These are phyloP conservation scores for Ochropleura leucogaster DNA, from an alignment of 2,888 invertebrate species.

Conservation along the genomic window DNA sequence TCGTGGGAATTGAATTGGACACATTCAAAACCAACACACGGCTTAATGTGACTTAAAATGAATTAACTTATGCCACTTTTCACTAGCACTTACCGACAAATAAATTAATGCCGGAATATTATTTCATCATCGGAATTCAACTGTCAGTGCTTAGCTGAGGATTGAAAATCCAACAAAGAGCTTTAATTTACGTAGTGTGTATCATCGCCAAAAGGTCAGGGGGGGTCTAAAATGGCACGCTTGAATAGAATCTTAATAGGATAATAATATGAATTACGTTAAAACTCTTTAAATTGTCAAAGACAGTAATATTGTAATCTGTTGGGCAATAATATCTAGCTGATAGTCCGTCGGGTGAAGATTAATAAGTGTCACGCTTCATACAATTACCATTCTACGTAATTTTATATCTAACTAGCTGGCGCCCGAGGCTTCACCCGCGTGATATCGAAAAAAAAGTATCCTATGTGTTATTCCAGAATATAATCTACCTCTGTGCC, in stretches of 20 bases:
- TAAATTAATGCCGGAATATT: background rate
- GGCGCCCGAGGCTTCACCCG: too few species aligned
- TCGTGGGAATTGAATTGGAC: conserved; percentile 3
- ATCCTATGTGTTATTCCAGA: too few species aligned
- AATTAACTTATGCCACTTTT: conserved; percentile 4
- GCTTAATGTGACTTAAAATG: background rate
- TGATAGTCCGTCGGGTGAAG: background rate
- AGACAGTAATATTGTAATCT: background rate
- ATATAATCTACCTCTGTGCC: too few species aligned
- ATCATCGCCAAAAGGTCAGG: background rate
- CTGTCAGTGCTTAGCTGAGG: background rate
- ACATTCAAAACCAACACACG: conserved; percentile 5
- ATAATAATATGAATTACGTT: too few species aligned
- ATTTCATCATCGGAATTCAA: background rate
- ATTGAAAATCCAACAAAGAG: background rate
- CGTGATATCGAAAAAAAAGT: too few species aligned
- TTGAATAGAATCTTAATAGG: too few species aligned
- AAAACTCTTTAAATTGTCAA: too few species aligned
- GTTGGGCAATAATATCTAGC: background rate
- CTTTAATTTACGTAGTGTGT: background rate
- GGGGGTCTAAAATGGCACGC: too few species aligned
- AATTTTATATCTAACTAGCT: too few species aligned
- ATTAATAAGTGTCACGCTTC: background rate
- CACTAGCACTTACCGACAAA: background rate
- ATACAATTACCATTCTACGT: background rate